These are phyloP conservation scores for Syrrhaptes paradoxus DNA, from an alignment of 2,113 vertebrate genomes.

Conservation along the genomic window DNA sequence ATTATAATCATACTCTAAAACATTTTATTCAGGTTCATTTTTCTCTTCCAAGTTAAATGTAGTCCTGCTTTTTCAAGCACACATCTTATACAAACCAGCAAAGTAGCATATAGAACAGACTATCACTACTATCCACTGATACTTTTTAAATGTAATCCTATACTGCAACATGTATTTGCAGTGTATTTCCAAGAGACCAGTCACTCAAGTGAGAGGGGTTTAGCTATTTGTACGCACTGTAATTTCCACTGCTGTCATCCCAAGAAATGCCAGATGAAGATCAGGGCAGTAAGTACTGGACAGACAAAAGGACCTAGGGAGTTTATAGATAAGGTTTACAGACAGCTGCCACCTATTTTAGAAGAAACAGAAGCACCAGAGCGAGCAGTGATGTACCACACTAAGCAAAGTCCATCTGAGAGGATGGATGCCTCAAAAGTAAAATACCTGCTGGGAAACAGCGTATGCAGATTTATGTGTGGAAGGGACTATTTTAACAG, in stretches of 20 bases:
- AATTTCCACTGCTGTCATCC: background rate
- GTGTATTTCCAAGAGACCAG: background rate
- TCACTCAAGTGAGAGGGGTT: background rate
- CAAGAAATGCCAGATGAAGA: background rate
- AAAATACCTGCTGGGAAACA: background rate
- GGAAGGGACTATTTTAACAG: background rate
- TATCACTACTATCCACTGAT: background rate
- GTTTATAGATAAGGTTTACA: background rate
- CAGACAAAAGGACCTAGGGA: background rate
- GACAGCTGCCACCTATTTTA: background rate
- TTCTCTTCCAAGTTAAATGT: background rate
- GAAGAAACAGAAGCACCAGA: background rate
- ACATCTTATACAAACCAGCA: background rate
- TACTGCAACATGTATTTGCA: background rate
- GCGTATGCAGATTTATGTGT: fast-evolving
- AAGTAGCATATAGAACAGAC: background rate
- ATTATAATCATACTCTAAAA: background rate
- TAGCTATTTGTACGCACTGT: background rate
- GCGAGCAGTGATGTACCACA: background rate
- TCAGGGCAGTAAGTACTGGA: background rate
- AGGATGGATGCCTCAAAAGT: background rate
- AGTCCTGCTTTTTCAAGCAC: background rate
- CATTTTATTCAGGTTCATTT: background rate
- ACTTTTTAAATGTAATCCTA: background rate
- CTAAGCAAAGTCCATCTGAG: background rate